Evolutionary conservation across 2,113 vertebrate species (phyloP).

Genomic region (Morone chrysops): DNA sequence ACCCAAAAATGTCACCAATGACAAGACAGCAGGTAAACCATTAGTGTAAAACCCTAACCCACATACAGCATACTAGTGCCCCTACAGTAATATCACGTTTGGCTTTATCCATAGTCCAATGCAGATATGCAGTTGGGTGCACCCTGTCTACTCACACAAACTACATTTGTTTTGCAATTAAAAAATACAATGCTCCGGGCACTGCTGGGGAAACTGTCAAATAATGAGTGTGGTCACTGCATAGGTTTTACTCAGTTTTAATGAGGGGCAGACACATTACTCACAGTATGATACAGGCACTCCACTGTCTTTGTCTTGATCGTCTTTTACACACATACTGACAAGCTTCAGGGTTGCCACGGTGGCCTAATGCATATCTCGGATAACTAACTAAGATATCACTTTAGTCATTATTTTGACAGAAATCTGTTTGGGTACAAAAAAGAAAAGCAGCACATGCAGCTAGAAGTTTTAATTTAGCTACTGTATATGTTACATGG

Average conservation of each 20-base stretch:
- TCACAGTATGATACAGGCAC: constrained; percentile 39
- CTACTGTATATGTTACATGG: neutral
- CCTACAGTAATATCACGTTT: neutral
- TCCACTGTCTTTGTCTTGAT: constrained; percentile 26
- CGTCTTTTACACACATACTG: constrained; percentile 23
- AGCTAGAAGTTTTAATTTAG: neutral
- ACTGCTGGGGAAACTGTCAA: constrained; percentile 51
- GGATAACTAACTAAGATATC: neutral
- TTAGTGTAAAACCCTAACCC: neutral
- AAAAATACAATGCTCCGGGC: constrained; percentile 54
- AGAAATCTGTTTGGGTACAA: neutral
- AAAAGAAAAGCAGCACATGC: neutral
- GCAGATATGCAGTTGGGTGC: neutral
- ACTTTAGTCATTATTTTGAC: neutral
- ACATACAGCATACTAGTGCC: neutral
- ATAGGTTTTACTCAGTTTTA: constrained; percentile 54
- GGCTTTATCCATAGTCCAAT: neutral
- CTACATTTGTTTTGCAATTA: constrained; percentile 52
- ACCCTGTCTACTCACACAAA: constrained; percentile 3
- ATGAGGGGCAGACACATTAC: constrained; percentile 55
- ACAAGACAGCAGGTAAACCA: neutral
- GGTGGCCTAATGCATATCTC: constrained; percentile 24
- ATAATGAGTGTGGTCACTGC: constrained; percentile 47
- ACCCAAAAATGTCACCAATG: constrained; percentile 10
- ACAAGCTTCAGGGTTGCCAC: constrained; percentile 20